These are phyloP conservation scores for Delia radicum DNA, from an alignment of 1,140 invertebrate genomes.

Conservation along the genomic window DNA sequence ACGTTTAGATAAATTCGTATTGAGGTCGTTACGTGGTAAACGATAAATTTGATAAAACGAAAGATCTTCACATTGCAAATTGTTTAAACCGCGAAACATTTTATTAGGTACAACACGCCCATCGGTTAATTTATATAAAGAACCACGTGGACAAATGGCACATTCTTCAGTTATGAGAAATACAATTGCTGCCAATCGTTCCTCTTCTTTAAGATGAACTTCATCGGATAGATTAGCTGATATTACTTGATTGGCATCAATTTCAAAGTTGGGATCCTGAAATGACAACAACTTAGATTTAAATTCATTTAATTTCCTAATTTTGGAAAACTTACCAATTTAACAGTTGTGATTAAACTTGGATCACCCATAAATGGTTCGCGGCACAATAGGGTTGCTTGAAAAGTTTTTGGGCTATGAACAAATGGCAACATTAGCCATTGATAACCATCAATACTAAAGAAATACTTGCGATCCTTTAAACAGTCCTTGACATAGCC, in stretches of 20 bases:
- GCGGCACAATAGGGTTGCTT: conserved; percentile 61
- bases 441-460: conserved; percentile 67
- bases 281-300: background rate
- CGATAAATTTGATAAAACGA: conserved; percentile 71
- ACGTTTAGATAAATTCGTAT: conserved; percentile 68
- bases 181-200: conserved; percentile 68
- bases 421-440: conserved; percentile 69
- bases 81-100: conserved; percentile 65
- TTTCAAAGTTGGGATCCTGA: conserved; percentile 49
- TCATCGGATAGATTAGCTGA: conserved; percentile 56
- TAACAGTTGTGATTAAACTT: conserved; percentile 57
- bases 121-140: conserved; percentile 66
- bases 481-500: conserved; percentile 70
- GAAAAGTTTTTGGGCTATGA: conserved; percentile 60
- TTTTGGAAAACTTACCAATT: conserved; percentile 41
- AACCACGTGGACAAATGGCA: conserved; percentile 70
- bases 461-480: conserved; percentile 67
- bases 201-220: conserved; percentile 71
- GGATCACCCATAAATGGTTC: conserved; percentile 63
- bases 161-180: conserved; percentile 69
- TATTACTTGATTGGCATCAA: conserved; percentile 57
- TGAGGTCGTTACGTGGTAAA: conserved; percentile 67
- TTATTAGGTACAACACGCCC: conserved; percentile 67
- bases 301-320: background rate
- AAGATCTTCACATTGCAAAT: conserved; percentile 62